These are phyloP conservation scores for Rousettus leschenaultii DNA, from an alignment of 2,113 vertebrate species.

Conservation along the genomic window DNA sequence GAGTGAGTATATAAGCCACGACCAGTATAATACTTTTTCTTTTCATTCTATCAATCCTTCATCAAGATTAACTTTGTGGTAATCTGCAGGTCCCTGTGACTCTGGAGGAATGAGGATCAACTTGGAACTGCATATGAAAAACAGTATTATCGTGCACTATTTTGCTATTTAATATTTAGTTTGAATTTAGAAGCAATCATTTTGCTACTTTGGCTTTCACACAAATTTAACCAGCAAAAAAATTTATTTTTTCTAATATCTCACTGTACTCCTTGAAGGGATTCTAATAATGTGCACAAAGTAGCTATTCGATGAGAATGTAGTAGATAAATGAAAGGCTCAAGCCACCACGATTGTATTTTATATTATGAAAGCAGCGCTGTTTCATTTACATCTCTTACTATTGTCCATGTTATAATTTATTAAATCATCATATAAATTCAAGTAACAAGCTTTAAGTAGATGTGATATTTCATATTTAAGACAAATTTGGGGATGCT, in stretches of 20 bases:
- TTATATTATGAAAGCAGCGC: neutral
- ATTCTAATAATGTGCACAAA: neutral
- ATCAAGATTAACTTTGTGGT: slow-evolving; percentile 49
- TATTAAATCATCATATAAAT: neutral
- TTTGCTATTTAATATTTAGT: neutral
- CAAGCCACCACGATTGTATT: neutral
- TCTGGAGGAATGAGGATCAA: slow-evolving; percentile 52
- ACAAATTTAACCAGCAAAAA: slow-evolving; percentile 46
- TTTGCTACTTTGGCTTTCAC: neutral
- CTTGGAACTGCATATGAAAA: slow-evolving; percentile 24
- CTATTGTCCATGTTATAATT: neutral
- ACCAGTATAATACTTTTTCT: slow-evolving; percentile 31
- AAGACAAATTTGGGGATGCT: neutral
- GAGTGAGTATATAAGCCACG: slow-evolving; percentile 7
- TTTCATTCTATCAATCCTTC: slow-evolving; percentile 11
- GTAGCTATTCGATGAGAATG: neutral
- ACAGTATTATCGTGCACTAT: neutral
- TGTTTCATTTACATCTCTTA: neutral
- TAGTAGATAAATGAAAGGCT: neutral
- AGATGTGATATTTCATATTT: neutral
- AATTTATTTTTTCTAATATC: slow-evolving; percentile 25
- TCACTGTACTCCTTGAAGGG: neutral
- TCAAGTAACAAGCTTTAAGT: slow-evolving; percentile 1
- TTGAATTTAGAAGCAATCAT: slow-evolving; percentile 8
- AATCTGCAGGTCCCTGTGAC: slow-evolving; percentile 2